Base-by-base conservation (phyloP, 1,140 invertebrate genomes). In the Drosophila melanica region DNA sequence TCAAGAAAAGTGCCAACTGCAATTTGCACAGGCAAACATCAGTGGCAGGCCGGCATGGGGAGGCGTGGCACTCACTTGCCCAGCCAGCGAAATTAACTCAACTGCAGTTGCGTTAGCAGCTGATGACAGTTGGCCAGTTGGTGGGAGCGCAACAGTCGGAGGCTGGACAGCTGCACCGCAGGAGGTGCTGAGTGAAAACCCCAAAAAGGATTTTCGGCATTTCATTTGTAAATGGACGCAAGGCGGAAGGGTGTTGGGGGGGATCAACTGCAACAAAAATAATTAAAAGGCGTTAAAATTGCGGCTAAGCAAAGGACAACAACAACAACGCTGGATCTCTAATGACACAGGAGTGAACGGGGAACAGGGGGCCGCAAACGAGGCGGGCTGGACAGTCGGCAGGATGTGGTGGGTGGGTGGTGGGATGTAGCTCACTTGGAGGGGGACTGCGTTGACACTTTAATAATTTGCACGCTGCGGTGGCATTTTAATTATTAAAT, bases 401-500 rank as follows among this genome's bases (percentile, higher is more conserved):
- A 35, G 60, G 35, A 65, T 57, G 62, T 44, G 53, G 9, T 9
- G 54, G 12, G 7, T 14, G 53, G 5, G 35, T 39, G 12, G 7
- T 14, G 53, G 5, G 35, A 18, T 33, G 41, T 37, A 27, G 33
- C 59, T 39, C 67, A 64, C 51, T 65, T 54, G 69, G 39, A 48
- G 35, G 70, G 64, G 48, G 54, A 51, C 63, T 68, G 53, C 78
- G 87, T 60, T 77, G 89, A 87, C 87, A 87, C 89, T 90, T 90
- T 85, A 90, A 90, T 90, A 86, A 90, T 90, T 87, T 90, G 76
- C 63, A 54, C 69, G 77, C 59, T 63, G 81, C 81, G 67, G 75
- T 86, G 75, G 90, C 81, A 68, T 90, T 90, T 90, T 90, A 90
- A 90, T 90, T 90, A 90, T 90, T 90, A 87, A 90, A 90, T 90